Evolutionary conservation across 23 tunicate species (phyloP).

Genomic region (Styela clava): DNA sequence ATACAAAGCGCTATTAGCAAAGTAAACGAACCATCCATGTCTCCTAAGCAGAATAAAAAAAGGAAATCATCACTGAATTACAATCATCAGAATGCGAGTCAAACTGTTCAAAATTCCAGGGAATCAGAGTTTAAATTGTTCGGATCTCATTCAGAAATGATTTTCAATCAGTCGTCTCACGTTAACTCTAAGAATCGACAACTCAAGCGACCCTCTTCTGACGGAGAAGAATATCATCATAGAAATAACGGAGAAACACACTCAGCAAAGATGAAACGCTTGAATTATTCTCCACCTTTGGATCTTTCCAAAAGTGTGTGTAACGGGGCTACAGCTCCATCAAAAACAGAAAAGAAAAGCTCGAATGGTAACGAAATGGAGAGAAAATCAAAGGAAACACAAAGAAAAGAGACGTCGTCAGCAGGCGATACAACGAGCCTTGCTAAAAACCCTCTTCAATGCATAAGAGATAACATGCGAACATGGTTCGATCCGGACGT

Average conservation of each 20-base stretch:
- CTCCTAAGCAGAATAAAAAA: background rate
- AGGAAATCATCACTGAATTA: background rate
- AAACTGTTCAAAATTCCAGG: background rate
- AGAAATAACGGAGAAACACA: background rate
- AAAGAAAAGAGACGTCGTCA: no score
- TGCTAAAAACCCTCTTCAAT: background rate
- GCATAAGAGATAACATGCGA: background rate
- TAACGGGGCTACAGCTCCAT: no score
- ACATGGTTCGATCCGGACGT: background rate
- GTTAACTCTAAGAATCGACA: background rate
- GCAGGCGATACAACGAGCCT: no score
- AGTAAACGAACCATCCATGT: slow-evolving; percentile 42
- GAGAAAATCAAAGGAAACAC: no score
- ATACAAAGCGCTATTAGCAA: slow-evolving; percentile 87
- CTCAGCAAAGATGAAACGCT: background rate
- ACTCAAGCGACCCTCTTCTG: slow-evolving; percentile 2
- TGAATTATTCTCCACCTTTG: slow-evolving; percentile 5
- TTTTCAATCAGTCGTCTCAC: background rate
- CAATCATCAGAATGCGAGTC: background rate
- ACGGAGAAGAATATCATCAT: slow-evolving; percentile 16
- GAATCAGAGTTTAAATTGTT: background rate
- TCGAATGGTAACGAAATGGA: no score
- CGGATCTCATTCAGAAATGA: background rate
- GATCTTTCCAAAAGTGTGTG: background rate
- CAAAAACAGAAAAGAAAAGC: no score